Percentiles rank a stretch among this genome's conserved stretches.
Evolutionary conservation across 1,140 invertebrate species (phyloP).

Genomic region (Cherax quadricarinatus): DNA sequence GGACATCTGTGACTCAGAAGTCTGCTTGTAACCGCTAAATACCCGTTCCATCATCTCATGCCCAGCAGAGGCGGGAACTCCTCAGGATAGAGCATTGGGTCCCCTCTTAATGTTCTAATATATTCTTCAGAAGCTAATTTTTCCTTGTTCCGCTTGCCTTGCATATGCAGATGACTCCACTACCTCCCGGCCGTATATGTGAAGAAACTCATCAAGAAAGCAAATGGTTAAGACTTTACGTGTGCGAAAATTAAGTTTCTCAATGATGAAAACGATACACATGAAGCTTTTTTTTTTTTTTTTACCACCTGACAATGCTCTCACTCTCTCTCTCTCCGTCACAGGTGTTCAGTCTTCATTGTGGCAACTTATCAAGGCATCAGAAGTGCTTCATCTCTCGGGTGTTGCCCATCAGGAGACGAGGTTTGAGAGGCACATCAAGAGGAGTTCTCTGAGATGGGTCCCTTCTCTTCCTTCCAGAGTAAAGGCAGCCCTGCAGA

Average conservation of each 20-base stretch:
- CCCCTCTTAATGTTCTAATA: background rate
- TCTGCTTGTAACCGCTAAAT: no score
- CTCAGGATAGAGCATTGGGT: no score
- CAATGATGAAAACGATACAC: background rate
- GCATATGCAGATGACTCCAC: background rate
- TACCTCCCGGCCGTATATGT: background rate
- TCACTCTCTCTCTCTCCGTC: background rate
- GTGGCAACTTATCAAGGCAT: background rate
- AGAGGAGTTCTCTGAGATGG: background rate
- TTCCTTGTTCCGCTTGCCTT: background rate
- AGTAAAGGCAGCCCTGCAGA: no score
- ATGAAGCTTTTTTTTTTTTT: background rate
- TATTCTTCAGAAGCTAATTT: background rate
- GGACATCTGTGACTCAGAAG: no score
- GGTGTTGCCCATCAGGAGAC: conserved; percentile 4
- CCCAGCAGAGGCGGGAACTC: no score
- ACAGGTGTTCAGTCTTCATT: background rate
- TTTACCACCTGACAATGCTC: background rate
- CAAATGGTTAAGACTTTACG: background rate
- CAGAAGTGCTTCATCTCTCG: background rate
- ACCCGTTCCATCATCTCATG: no score
- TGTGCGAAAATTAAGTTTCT: background rate
- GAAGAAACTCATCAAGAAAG: background rate
- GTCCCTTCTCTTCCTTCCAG: no score
- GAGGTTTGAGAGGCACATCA: background rate